A percentile compares a stretch with the other conserved stretches of the same genome.
These are phyloP conservation scores for Sitta carolinensis DNA, from an alignment of 2,797 vertebrate genomes.

Conservation along the genomic window DNA sequence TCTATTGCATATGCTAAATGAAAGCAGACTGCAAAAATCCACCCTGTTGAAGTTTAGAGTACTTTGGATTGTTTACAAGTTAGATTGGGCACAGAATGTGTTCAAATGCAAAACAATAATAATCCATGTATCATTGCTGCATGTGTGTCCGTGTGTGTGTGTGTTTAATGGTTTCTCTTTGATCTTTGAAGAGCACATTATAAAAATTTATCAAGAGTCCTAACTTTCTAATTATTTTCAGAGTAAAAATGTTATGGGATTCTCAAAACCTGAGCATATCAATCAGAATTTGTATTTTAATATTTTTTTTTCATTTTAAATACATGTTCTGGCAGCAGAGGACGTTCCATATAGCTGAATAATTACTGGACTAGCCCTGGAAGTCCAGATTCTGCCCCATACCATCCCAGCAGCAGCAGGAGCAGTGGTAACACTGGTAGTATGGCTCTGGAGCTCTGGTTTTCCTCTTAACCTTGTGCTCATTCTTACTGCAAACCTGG, in stretches of 20 bases:
- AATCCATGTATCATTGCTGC: background rate
- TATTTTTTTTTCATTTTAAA: background rate
- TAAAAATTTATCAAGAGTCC: background rate
- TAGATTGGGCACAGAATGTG: background rate
- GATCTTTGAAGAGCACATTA: background rate
- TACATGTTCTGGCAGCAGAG: background rate
- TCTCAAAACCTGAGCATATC: background rate
- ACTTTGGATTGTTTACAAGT: background rate
- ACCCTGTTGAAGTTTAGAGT: background rate
- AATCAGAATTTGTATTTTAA: background rate
- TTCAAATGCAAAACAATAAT: background rate
- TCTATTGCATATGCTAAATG: background rate
- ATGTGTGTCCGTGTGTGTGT: background rate
- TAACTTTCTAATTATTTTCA: background rate
- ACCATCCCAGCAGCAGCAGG: background rate
- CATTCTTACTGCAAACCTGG: background rate
- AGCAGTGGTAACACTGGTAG: accelerated
- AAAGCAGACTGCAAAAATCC: background rate
- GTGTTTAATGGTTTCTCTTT: background rate
- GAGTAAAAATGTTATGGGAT: accelerated
- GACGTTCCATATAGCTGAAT: background rate
- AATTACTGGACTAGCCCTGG: background rate
- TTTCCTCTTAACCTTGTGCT: background rate
- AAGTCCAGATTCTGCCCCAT: background rate
- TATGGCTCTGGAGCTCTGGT: background rate